Evolutionary conservation across 2,113 vertebrate genomes (phyloP).

Genomic region (Neoarius graeffei): DNA sequence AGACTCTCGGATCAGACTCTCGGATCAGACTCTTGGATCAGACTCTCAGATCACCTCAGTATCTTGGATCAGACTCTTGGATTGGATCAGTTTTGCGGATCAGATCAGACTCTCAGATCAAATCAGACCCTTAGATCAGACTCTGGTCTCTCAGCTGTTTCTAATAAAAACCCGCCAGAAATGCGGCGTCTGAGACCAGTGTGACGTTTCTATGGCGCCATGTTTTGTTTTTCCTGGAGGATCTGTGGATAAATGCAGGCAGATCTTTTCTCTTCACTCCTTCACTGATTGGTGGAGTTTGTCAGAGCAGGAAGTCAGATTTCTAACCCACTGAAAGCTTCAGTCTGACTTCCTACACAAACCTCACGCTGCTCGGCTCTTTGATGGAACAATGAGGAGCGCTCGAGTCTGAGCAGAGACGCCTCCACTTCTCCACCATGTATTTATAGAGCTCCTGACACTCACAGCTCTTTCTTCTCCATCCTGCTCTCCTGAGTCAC

Average conservation of each 20-base stretch:
- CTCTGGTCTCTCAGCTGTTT: neutral
- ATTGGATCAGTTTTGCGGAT: too few relatives aligned
- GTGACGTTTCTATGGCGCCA: neutral
- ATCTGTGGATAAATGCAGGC: constrained; percentile 11
- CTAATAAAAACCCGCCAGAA: constrained; percentile 16
- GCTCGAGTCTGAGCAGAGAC: neutral
- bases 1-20: neutral
- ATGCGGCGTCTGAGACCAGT: too few relatives aligned
- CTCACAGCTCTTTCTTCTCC: constrained; percentile 1
- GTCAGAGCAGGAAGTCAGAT: constrained; percentile 14
- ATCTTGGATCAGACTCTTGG: too few relatives aligned
- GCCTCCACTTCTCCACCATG: constrained; percentile 1
- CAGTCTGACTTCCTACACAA: neutral
- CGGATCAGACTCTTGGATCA: neutral
- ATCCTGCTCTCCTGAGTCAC: neutral
- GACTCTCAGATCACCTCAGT: too few relatives aligned
- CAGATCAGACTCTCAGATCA: neutral
- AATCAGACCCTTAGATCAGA: neutral
- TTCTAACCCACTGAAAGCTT: neutral
- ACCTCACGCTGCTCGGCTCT: neutral
- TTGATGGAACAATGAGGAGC: constrained; percentile 36
- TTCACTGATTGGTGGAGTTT: constrained; percentile 22
- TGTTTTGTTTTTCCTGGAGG: neutral
- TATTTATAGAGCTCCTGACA: constrained; percentile 21
- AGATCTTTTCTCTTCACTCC: neutral